Percentiles rank a stretch among this genome's conserved stretches.
Conservation (phyloP, 1,140 invertebrate genomes). For the Lanistes nyassanus region DNA sequence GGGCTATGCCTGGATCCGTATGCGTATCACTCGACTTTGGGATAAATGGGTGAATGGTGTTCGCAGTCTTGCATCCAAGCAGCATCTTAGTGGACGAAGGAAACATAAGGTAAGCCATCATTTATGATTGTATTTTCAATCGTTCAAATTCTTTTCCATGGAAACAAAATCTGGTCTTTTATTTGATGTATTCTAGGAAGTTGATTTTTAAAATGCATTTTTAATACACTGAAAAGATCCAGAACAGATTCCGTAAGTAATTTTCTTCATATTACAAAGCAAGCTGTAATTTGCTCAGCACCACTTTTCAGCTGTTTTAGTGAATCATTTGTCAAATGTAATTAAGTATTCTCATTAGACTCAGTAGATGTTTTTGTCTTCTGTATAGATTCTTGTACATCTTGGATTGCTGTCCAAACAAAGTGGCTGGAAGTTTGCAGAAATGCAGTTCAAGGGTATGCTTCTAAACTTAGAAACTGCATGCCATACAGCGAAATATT, state of each 20-base stretch:
- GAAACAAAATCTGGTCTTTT: no score
- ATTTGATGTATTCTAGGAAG: no score
- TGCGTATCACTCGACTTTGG: constrained; percentile 64
- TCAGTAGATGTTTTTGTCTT: background rate
- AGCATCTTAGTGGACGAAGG: constrained; percentile 46
- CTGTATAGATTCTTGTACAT: constrained; percentile 64
- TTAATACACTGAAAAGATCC: no score
- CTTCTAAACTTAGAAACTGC: background rate
- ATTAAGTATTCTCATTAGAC: background rate
- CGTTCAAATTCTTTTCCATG: no score
- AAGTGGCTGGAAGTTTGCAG: constrained; percentile 65
- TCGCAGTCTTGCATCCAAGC: constrained; percentile 48
- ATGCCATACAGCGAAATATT: background rate
- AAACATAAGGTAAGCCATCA: constrained; percentile 53
- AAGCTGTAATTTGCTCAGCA: no score
- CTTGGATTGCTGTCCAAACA: constrained; percentile 67
- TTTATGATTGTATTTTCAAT: no score
- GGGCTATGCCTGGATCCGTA: constrained; percentile 66
- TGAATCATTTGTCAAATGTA: no score
- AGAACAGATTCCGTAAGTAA: no score
- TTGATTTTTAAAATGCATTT: no score
- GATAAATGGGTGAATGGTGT: constrained; percentile 58
- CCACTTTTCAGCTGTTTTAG: no score
- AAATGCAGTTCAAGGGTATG: constrained; percentile 64
- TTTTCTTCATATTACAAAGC: no score